Conservation (phyloP, 2,797 vertebrate species). For the Lepus oiostolus region DNA sequence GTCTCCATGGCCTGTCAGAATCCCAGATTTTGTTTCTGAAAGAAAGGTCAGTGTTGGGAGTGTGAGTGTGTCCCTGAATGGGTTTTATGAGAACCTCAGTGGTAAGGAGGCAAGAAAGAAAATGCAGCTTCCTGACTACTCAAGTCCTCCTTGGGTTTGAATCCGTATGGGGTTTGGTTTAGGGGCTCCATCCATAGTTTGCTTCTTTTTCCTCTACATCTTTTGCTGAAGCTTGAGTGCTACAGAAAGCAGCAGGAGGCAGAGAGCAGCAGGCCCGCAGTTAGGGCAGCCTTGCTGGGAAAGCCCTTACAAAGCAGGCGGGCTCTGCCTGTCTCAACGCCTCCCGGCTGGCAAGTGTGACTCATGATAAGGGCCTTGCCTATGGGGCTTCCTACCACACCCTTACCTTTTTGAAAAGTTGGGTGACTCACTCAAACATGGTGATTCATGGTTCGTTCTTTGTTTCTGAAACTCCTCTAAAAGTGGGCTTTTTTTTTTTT, state of each 20-base stretch:
- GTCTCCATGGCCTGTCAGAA: not conserved
- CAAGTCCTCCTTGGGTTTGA: not conserved
- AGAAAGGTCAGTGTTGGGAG: not conserved
- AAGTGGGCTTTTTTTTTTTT: not conserved
- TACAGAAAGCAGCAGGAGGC: not conserved
- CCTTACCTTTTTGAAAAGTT: conserved; percentile 48
- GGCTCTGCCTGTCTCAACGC: not conserved
- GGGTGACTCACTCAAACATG: conserved; percentile 33
- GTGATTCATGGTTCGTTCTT: conserved; percentile 50
- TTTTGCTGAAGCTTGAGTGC: not conserved
- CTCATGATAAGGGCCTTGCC: not conserved
- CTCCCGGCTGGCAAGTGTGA: not conserved
- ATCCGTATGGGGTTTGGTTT: not conserved
- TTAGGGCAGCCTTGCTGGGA: not conserved
- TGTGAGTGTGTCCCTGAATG: not conserved
- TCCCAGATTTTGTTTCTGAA: not conserved
- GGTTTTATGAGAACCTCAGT: not conserved
- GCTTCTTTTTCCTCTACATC: not conserved
- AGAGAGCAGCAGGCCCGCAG: not conserved
- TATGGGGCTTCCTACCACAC: not conserved
- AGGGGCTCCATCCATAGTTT: not conserved
- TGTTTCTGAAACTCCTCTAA: conserved; percentile 60
- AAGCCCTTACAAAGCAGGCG: not conserved
- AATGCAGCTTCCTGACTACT: not conserved
- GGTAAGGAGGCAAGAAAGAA: not conserved